These are phyloP conservation scores for Herpetotheres cachinnans DNA, from an alignment of 2,113 vertebrate species.

Conservation along the genomic window DNA sequence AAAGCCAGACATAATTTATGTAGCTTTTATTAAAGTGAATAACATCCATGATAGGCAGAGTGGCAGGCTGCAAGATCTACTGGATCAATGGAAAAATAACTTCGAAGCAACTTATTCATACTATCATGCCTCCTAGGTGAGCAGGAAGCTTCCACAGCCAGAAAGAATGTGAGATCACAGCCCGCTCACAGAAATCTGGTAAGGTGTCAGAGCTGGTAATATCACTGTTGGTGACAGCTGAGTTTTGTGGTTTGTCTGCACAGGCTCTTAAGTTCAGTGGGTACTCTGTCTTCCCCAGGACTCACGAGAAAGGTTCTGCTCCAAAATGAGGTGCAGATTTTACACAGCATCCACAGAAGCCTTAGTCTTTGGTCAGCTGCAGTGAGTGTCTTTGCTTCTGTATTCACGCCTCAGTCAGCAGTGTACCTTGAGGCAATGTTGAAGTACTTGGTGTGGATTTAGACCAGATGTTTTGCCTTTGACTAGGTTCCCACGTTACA, in stretches of 20 bases:
- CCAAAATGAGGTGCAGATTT: background rate
- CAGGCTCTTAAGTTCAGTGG: background rate
- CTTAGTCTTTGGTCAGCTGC: background rate
- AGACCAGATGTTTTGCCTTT: background rate
- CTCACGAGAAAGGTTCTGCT: background rate
- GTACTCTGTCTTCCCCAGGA: background rate
- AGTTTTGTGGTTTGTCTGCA: accelerated
- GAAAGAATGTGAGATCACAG: background rate
- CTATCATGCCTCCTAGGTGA: background rate
- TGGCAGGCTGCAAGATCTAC: background rate
- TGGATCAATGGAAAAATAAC: background rate
- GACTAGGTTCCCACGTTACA: background rate
- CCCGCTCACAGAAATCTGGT: background rate
- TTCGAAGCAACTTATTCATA: background rate
- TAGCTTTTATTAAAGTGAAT: background rate
- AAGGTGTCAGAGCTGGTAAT: background rate
- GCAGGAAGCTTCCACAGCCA: background rate
- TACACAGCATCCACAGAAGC: background rate
- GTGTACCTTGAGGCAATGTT: background rate
- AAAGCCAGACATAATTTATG: background rate
- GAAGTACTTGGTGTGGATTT: background rate
- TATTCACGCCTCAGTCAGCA: background rate
- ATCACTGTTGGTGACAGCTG: background rate
- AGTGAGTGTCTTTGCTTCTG: background rate
- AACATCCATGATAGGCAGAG: background rate